Evolutionary conservation across 2,888 invertebrate genomes (phyloP), one percentile per base, ranked within the genome.

Genomic region (Lapara coniferarum): DNA sequence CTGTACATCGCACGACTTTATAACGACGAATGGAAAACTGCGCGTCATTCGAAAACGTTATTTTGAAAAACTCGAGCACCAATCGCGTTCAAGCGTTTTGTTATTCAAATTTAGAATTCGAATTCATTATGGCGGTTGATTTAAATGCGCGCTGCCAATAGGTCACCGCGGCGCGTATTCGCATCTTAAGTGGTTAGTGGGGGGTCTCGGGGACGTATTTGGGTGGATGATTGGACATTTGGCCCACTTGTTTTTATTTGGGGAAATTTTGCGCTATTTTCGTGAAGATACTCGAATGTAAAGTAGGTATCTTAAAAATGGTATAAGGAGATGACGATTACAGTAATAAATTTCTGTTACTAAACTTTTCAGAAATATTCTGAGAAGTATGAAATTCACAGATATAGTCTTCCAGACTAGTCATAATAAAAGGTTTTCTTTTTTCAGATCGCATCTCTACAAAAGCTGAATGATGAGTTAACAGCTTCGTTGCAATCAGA

Each of bases 91-190:
- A 69, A 67, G 63, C 69, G 78, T 84, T 91, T 91, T 90, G 84
- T 84, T 89, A 85, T 92, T 91, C 83, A 92, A 92, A 92, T 92
- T 84, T 72, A 77, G 83, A 84, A 87, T 77, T 55, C 19, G 55
- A 55, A 55, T 55, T 55, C 55, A 55, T 55, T 55, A 19, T 55
- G 55, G 16, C 55, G 16, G 63, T 46, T 85, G 79, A 89, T 90
- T 89, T 84, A 87, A 89, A 90, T 91, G 88, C 91, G 85, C 76
- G 83, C 87, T 80, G 86, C 84, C 91, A 91, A 90, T 92, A 90
- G 92, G 92, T 92, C 92, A 92, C 81, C 86, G 85, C 82, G 84
- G 85, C 88, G 88, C 87, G 83, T 85, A 89, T 90, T 89, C 87
- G 87, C 83, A 90, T 88, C 74, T 81, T 81, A 84, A 88, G 76